Conservation (phyloP, 1,140 invertebrate species). For the Sitodiplosis mosellana region DNA sequence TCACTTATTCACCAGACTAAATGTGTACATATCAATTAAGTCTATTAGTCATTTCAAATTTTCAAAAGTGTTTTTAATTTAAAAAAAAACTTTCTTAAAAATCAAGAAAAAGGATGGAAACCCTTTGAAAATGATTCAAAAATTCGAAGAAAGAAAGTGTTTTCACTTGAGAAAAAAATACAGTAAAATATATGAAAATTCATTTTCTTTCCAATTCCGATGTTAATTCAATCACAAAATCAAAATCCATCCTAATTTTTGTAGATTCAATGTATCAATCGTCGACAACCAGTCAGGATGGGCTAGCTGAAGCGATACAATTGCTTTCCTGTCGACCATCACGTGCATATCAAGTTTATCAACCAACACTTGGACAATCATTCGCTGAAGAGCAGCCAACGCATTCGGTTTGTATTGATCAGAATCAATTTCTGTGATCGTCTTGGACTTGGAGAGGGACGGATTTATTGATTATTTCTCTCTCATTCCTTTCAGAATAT, state of each 20-base stretch:
- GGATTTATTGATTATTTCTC: not conserved
- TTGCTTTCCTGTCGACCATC: slow-evolving; percentile 35
- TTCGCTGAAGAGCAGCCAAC: slow-evolving; percentile 3
- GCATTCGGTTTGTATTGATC: not conserved
- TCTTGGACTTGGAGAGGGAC: not conserved
- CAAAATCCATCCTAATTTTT: no score
- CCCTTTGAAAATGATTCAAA: no score
- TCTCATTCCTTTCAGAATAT: not conserved
- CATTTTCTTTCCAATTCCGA: no score
- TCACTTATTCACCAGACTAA: no score
- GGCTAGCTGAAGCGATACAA: slow-evolving; percentile 44
- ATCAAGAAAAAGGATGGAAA: no score
- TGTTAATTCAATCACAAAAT: no score
- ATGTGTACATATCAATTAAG: no score
- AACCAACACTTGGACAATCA: slow-evolving; percentile 2
- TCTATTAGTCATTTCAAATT: no score
- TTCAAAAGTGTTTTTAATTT: no score
- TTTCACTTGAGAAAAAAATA: no score
- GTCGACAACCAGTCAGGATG: slow-evolving; percentile 35
- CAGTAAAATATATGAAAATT: not conserved
- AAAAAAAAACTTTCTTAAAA: no score
- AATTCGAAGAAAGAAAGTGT: no score
- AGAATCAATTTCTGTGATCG: not conserved
- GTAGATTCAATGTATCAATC: slow-evolving; percentile 36
- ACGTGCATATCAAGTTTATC: not conserved